phyloP scores from a whole-genome alignment of 2,888 invertebrate genomes.

The Mactromeris polynyma region DNA sequence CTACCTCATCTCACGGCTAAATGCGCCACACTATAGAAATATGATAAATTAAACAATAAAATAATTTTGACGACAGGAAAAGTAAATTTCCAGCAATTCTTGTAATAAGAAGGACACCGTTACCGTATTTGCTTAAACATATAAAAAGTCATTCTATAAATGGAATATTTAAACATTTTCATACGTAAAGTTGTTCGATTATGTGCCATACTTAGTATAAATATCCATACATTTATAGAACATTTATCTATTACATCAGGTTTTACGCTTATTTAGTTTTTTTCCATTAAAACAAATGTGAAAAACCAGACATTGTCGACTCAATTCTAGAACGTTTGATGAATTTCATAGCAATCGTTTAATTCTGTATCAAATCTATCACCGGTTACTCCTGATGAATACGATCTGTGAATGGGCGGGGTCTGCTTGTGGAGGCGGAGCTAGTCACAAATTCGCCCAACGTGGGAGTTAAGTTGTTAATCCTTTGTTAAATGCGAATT shows the following conservation, averaged over 20 bases:
- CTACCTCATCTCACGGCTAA: neutral
- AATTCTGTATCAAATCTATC: neutral
- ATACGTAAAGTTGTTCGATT: neutral
- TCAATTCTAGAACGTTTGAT: neutral
- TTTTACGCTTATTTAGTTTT: neutral
- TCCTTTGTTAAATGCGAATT: conserved; percentile 17
- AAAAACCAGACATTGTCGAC: neutral
- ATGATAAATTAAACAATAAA: neutral
- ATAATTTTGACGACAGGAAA: neutral
- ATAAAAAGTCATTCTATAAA: neutral
- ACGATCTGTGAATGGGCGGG: neutral
- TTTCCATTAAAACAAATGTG: neutral
- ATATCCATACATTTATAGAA: neutral
- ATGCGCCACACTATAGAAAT: conserved; percentile 1
- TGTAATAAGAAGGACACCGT: neutral
- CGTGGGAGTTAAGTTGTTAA: conserved; percentile 16
- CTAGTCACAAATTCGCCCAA: neutral
- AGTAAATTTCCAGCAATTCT: neutral
- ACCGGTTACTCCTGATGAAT: neutral
- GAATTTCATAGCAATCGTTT: neutral
- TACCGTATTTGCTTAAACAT: neutral
- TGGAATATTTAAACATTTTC: neutral
- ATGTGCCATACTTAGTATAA: neutral
- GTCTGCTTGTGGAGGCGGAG: neutral
- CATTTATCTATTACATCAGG: neutral